Conservation (phyloP, 2,113 vertebrate species). For the Ctenodactylus gundi region DNA sequence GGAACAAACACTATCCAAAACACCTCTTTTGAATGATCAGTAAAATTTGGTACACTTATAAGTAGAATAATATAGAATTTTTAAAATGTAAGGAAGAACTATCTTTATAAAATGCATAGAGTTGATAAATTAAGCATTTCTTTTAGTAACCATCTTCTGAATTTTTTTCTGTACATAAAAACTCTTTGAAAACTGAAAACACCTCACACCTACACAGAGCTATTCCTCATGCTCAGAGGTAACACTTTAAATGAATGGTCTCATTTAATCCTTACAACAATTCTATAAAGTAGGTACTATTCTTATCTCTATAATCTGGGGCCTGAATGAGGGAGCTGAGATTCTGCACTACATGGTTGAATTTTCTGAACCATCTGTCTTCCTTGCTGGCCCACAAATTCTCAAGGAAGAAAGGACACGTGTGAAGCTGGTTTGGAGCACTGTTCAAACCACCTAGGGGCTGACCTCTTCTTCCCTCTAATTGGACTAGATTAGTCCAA, state of each 20-base stretch:
- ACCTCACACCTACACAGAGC: not conserved
- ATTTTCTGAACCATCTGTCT: conserved; percentile 14
- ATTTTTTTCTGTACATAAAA: conserved; percentile 22
- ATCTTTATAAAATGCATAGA: not conserved
- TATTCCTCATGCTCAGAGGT: not conserved
- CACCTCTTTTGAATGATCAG: not conserved
- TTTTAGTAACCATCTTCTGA: conserved; percentile 11
- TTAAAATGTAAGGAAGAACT: conserved; percentile 31
- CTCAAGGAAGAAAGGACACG: not conserved
- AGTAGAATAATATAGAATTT: not conserved
- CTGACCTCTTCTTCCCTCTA: not conserved
- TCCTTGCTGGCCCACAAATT: not conserved
- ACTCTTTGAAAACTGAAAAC: not conserved
- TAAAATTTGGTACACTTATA: not conserved
- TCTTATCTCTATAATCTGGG: not conserved
- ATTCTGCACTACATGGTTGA: not conserved
- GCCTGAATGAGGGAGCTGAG: not conserved
- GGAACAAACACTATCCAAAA: not conserved
- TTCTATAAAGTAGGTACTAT: not conserved
- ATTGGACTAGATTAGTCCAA: not conserved
- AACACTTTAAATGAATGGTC: not conserved
- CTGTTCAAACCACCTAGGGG: not conserved
- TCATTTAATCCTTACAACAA: not conserved
- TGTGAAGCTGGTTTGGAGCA: not conserved
- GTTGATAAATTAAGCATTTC: conserved; percentile 12